Evolutionary conservation across 1,140 invertebrate species (phyloP).

Genomic region (Drosophila melanica): DNA sequence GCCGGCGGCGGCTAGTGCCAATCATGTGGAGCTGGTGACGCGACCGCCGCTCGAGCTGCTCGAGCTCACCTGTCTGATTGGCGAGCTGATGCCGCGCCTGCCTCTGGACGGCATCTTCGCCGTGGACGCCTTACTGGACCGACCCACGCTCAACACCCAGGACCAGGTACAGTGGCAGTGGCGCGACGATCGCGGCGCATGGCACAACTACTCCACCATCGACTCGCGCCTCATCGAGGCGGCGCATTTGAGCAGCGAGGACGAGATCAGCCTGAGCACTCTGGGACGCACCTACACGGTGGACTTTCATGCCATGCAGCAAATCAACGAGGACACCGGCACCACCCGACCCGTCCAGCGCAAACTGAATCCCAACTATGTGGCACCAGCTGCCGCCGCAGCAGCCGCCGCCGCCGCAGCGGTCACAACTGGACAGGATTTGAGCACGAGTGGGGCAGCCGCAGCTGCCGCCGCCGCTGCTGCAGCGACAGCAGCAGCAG

Average conservation of each 20-base stretch:
- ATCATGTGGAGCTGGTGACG: constrained; percentile 92
- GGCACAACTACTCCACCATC: constrained; percentile 88
- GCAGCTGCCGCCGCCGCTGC: constrained; percentile 28
- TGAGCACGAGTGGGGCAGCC: constrained; percentile 47
- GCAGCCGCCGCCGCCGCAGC: constrained; percentile 2
- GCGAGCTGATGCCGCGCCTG: constrained; percentile 97
- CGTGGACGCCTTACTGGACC: constrained; percentile 94
- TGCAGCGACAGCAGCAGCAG: constrained; percentile 38
- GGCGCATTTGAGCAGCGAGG: constrained; percentile 96
- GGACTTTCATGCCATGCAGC: constrained; percentile 98
- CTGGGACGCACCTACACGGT: constrained; percentile 97
- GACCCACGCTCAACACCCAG: constrained; percentile 88
- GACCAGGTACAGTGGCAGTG: constrained; percentile 97
- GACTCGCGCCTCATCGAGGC: constrained; percentile 90
- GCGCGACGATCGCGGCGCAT: constrained; percentile 95
- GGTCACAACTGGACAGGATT: constrained; percentile 62
- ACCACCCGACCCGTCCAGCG: constrained; percentile 96
- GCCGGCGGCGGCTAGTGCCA: constrained; percentile 65
- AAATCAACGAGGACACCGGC: constrained; percentile 98
- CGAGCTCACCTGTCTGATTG: constrained; percentile 97
- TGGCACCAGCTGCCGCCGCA: constrained; percentile 51
- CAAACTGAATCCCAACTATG: constrained; percentile 83
- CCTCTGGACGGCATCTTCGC: constrained; percentile 97
- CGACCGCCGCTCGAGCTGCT: constrained; percentile 97
- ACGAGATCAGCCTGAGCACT: constrained; percentile 96